A percentile compares a stretch with the other conserved stretches of the same genome.
Evolutionary conservation across 1,140 invertebrate genomes (phyloP).

Genomic region (Chrysopa pallens): DNA sequence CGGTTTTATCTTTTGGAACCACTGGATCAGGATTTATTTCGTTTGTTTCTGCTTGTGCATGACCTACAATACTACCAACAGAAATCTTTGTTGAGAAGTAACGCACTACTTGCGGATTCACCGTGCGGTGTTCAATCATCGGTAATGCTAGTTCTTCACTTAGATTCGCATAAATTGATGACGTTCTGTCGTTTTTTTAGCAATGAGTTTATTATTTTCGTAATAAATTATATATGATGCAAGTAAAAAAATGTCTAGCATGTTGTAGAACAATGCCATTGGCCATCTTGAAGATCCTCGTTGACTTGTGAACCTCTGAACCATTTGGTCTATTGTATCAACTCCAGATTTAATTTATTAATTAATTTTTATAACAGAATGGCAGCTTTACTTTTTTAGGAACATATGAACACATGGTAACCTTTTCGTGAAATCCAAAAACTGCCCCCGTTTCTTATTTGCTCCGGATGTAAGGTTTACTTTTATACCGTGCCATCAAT

Average conservation of each 20-base stretch:
- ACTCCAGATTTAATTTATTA: slow-evolving; percentile 5
- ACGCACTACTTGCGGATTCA: no score
- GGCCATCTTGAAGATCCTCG: slow-evolving; percentile 13
- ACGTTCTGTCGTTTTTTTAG: no score
- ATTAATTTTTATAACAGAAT: slow-evolving; percentile 6
- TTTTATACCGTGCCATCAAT: no score
- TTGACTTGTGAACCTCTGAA: slow-evolving; percentile 3
- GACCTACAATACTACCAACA: no score
- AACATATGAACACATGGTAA: slow-evolving; percentile 14
- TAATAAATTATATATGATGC: slow-evolving; percentile 13
- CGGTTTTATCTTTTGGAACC: no score
- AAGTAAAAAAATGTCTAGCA: slow-evolving; percentile 10
- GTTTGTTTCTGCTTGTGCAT: no score
- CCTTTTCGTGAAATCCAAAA: slow-evolving; percentile 13
- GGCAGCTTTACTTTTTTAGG: slow-evolving; percentile 13
- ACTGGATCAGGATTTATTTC: no score
- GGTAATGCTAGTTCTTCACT: no score
- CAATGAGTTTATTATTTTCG: slow-evolving; percentile 4
- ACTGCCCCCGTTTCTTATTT: slow-evolving; percentile 3
- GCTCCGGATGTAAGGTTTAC: neutral
- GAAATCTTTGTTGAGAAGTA: no score
- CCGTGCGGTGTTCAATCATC: no score
- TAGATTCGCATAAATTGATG: no score
- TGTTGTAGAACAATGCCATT: slow-evolving; percentile 12
- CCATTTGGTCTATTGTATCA: slow-evolving; percentile 5